Conservation (phyloP, 2,888 invertebrate genomes). For the Parelbella ahira region DNA sequence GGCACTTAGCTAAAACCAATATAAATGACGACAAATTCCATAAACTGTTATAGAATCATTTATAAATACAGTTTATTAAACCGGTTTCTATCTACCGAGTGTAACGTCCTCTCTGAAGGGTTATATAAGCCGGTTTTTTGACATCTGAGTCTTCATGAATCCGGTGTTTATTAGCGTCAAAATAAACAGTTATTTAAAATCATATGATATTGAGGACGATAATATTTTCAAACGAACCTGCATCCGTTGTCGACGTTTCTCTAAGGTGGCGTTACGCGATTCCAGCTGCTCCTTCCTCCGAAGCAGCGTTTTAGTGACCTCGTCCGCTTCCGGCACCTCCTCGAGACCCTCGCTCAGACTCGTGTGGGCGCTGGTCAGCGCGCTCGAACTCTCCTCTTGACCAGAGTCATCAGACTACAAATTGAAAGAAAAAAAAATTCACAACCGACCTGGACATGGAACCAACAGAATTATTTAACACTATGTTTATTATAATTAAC, state of each 20-base stretch:
- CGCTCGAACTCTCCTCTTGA: conserved; percentile 52
- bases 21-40: no score
- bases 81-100: background rate
- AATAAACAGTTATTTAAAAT: no score
- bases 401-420: conserved; percentile 64
- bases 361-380: conserved; percentile 41
- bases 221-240: conserved; percentile 64
- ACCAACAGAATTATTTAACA: no score
- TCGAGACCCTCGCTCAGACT: conserved; percentile 77
- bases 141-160: no score
- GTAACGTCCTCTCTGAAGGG: background rate
- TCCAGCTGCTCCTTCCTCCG: conserved; percentile 69
- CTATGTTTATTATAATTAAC: no score
- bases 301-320: conserved; percentile 61
- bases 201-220: no score
- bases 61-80: conserved; percentile 2
- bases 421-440: no score
- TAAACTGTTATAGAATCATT: conserved; percentile 2
- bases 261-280: conserved; percentile 61
- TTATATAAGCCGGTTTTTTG: background rate
- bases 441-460: no score
- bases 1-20: no score
- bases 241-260: conserved; percentile 62
- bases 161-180: background rate
- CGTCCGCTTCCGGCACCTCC: conserved; percentile 62